Base-by-base conservation (phyloP, 1,140 invertebrate species). In the Drosophila guanche region DNA sequence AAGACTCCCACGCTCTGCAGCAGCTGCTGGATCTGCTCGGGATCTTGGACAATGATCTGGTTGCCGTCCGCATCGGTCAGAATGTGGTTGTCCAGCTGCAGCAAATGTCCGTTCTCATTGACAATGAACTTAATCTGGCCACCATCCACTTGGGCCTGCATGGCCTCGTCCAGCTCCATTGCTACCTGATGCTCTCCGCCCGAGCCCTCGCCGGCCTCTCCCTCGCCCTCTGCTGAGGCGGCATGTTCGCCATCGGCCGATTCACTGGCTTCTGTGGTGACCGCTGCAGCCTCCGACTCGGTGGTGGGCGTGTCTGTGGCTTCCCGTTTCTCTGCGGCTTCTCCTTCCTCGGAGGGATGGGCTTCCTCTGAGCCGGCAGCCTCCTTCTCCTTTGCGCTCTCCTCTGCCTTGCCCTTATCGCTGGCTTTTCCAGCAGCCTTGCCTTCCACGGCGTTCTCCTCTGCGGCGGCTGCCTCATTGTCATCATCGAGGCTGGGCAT, bases 401-500 rank as follows among this genome's bases (percentile, higher is more conserved):
- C 74, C 1, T 71, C 80, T 16, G 54, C 12, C 59, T 79, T 79
- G 25, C 14, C 14, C 47, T 47, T 60, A 6, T 69, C 57, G 4
- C 22, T 40, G 2, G 51, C 29, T 14, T 83, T 83, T 12, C 45
- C 63, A 16, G 23, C 47, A 27, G 69, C 5, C 50, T 84, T 86
- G 47, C 76, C 74, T 29, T 80, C 81, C 2, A 63, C 47, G 2
- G 57, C 27, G 14, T 72, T 81, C 7, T 60, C 52, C 23, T 52
- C 68, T 20, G 57, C 67, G 29, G 66, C 69, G n/a, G 80, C 63
- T 4, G 80, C 85, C 45, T 89, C 84, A 46, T 79, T 89, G 52
- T 91, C 90, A 72, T 91, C 91, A 57, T 91, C 90, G 45, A 91
- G 60, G 57, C 91, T 91, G 41, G 91, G 91, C 91, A 91, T 91